Conservation (phyloP, 1,140 invertebrate genomes). For the Aleiodes sp. region DNA sequence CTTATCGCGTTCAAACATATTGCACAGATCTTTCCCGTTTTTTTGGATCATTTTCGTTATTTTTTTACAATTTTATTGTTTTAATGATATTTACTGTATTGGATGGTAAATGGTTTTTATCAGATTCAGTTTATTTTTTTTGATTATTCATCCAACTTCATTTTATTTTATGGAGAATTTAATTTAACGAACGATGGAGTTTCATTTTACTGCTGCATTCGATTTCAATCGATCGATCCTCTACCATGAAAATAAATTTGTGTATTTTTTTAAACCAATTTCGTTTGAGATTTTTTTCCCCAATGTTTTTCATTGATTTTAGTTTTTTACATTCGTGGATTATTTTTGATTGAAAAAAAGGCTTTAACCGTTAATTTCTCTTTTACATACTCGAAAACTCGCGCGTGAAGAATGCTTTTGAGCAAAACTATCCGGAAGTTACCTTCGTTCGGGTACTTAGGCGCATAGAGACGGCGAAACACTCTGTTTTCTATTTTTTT, state of each 20-base stretch:
- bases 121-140: not conserved
- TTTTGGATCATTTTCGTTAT: not conserved
- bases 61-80: constrained; percentile 8
- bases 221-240: not conserved
- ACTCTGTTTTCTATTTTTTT: too few species aligned
- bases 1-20: not conserved
- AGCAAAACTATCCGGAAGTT: not conserved
- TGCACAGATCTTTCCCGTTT: constrained; percentile 4
- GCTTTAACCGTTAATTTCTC: not conserved
- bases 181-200: too few species aligned
- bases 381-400: too few species aligned
- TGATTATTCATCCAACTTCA: not conserved
- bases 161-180: not conserved
- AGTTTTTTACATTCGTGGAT: not conserved
- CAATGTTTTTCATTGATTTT: too few species aligned
- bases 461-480: too few species aligned
- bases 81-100: not conserved
- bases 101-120: constrained; percentile 10
- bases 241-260: not conserved
- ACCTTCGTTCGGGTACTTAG: not conserved
- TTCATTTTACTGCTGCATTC: not conserved
- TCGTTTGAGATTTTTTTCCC: not conserved
- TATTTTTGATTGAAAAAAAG: not conserved
- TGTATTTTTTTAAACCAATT: not conserved
- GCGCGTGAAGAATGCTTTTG: too few species aligned